A percentile compares a stretch with the other conserved stretches of the same genome.
Evolutionary conservation across 2,113 vertebrate genomes (phyloP).

Genomic region (Paradisaea rubra): DNA sequence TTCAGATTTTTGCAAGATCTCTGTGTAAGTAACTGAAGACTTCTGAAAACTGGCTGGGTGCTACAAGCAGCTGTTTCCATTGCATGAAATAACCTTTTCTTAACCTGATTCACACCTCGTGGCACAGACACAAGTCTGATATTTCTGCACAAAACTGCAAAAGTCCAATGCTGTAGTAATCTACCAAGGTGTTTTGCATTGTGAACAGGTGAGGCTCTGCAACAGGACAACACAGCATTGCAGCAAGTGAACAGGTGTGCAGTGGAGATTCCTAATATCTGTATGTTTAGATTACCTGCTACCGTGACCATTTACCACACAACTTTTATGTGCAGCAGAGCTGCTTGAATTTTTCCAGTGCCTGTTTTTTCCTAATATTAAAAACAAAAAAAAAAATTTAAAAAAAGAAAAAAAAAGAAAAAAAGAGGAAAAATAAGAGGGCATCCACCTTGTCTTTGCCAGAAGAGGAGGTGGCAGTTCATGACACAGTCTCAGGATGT

Average conservation of each 20-base stretch:
- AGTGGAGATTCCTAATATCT: neutral
- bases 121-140: neutral
- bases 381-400: too few species aligned
- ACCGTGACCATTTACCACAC: neutral
- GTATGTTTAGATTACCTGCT: neutral
- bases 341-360: neutral
- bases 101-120: neutral
- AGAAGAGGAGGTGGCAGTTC: neutral
- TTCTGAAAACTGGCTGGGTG: neutral
- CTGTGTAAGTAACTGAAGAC: neutral
- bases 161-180: neutral
- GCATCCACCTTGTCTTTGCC: neutral
- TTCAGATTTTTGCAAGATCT: neutral
- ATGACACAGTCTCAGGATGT: neutral
- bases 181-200: neutral
- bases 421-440: accelerated
- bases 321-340: neutral
- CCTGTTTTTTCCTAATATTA: neutral
- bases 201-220: neutral
- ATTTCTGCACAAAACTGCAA: neutral
- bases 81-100: neutral
- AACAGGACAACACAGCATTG: neutral
- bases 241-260: neutral
- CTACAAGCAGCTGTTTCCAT: neutral
- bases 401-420: neutral